Percentiles rank a stretch among this genome's conserved stretches.
phyloP scores from a whole-genome alignment of 2,888 invertebrate species.

The Stenichneumon culpator region DNA sequence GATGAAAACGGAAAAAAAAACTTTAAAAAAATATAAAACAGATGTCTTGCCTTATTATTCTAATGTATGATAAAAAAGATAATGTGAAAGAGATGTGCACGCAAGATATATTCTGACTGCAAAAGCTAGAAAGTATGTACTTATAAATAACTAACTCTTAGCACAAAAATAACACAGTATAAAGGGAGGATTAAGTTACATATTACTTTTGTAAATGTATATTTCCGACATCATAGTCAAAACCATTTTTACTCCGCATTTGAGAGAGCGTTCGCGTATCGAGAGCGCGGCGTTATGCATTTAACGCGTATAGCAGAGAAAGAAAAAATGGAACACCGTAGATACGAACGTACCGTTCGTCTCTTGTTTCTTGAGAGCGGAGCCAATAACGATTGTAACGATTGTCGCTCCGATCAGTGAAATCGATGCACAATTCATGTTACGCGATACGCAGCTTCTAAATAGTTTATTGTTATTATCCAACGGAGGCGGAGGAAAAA shows the following conservation, averaged over 20 bases:
- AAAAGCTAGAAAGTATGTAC: conserved; percentile 61
- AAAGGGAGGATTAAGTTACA: conserved; percentile 57
- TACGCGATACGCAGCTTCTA: conserved; percentile 35
- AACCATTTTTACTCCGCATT: conserved; percentile 46
- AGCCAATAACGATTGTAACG: conserved; percentile 10
- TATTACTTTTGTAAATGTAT: conserved; percentile 74
- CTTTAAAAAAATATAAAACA: conserved; percentile 41
- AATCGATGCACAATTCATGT: conserved; percentile 26
- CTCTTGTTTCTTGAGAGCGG: conserved; percentile 15
- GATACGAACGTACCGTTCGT: neutral
- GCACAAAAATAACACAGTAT: conserved; percentile 54
- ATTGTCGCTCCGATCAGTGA: conserved; percentile 16
- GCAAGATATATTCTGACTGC: conserved; percentile 64
- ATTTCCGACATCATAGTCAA: conserved; percentile 58
- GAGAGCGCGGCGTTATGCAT: conserved; percentile 34
- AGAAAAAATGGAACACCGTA: conserved; percentile 2
- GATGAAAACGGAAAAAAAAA: conserved; percentile 21
- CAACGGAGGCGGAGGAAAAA: conserved; percentile 17
- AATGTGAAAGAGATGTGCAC: conserved; percentile 55
- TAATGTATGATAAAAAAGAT: conserved; percentile 60
- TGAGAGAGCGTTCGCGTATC: conserved; percentile 23
- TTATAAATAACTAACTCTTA: conserved; percentile 48
- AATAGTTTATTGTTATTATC: conserved; percentile 43
- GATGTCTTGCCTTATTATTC: conserved; percentile 71
- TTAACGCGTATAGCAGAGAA: neutral